Conservation (phyloP, 2,113 vertebrate species). For the Maccullochella peelii region DNA sequence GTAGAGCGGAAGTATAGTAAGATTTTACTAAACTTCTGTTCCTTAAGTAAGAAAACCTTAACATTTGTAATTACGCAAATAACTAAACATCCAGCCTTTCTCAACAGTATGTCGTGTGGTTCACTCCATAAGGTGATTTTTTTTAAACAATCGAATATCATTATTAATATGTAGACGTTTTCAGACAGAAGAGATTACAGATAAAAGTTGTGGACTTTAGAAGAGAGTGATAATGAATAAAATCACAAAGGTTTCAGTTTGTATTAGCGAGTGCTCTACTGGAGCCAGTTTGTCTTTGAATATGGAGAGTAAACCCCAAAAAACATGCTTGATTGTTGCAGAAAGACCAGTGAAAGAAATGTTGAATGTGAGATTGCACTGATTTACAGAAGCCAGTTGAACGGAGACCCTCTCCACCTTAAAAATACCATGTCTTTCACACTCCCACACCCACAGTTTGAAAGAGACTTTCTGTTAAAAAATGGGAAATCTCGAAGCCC, state of each 20-base stretch:
- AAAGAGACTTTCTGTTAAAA: not conserved
- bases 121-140: not conserved
- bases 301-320: not conserved
- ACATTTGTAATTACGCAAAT: not conserved
- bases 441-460: not conserved
- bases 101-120: not conserved
- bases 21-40: not conserved
- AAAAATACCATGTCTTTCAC: not conserved
- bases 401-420: not conserved
- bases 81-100: not conserved
- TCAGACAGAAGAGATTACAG: not conserved
- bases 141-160: not conserved
- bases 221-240: not conserved
- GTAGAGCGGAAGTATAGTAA: not conserved
- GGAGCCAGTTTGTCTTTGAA: not conserved
- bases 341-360: not conserved
- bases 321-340: not conserved
- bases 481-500: not conserved
- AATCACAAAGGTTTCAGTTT: not conserved
- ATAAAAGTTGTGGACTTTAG: not conserved
- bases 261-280: not conserved
- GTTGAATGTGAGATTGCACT: not conserved
- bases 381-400: not conserved
- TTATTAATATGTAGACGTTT: not conserved
- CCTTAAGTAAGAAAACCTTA: not conserved